These are phyloP conservation scores for Morpho helenor DNA, from an alignment of 2,888 invertebrate species.

Conservation along the genomic window DNA sequence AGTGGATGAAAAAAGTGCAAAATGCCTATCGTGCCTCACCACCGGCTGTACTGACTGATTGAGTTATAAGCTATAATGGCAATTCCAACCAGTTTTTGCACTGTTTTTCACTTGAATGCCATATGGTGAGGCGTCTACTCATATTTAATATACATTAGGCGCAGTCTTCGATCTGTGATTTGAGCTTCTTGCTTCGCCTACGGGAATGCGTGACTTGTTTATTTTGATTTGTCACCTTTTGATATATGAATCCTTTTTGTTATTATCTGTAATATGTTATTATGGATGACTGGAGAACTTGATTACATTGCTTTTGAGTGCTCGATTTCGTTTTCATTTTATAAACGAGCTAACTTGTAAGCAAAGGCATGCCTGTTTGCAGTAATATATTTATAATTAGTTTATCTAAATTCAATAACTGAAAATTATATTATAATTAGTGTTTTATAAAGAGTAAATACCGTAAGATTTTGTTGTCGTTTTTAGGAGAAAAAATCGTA, in stretches of 20 bases:
- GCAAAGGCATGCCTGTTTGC: slow-evolving; percentile 7
- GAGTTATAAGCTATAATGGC: slow-evolving; percentile 77
- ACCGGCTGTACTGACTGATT: slow-evolving; percentile 57
- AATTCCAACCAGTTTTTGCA: slow-evolving; percentile 70
- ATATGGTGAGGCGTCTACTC: slow-evolving; percentile 46
- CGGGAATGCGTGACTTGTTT: slow-evolving; percentile 67
- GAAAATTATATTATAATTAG: not conserved
- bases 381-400: slow-evolving; percentile 11
- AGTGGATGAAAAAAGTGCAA: slow-evolving; percentile 68
- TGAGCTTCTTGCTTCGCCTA: slow-evolving; percentile 55
- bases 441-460: too few relatives aligned
- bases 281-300: slow-evolving; percentile 48
- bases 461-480: too few relatives aligned
- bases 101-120: slow-evolving; percentile 70
- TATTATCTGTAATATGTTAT: slow-evolving; percentile 56
- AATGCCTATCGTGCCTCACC: slow-evolving; percentile 61
- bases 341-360: slow-evolving; percentile 9
- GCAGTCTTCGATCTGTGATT: slow-evolving; percentile 55
- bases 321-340: slow-evolving; percentile 34
- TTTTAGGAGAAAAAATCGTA: too few relatives aligned
- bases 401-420: slow-evolving; percentile 13
- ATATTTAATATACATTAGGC: slow-evolving; percentile 73
- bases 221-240: slow-evolving; percentile 72
- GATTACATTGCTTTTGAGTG: slow-evolving; percentile 44
- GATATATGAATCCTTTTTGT: slow-evolving; percentile 69